Conservation (phyloP, 2,797 vertebrate genomes). For the Somateria mollissima region DNA sequence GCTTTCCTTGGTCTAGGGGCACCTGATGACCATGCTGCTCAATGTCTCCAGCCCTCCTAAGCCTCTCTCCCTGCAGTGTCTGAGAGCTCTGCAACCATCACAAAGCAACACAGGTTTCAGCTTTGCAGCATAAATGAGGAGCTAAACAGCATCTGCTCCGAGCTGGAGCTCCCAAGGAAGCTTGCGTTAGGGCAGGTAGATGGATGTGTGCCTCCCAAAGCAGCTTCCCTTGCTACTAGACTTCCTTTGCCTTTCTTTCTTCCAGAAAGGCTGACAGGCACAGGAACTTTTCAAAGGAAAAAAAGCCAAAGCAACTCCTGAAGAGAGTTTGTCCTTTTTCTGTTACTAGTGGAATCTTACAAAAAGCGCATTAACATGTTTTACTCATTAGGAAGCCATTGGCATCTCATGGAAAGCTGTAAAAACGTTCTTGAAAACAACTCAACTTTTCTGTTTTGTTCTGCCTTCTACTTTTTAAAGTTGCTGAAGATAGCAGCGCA, state of each 20-base stretch:
- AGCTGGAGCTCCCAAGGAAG: not conserved
- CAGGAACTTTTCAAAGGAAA: not conserved
- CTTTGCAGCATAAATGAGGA: not conserved
- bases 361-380: slow-evolving; percentile 30
- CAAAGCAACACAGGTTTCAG: not conserved
- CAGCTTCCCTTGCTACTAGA: not conserved
- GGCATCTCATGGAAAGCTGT: not conserved
- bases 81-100: not conserved
- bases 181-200: not conserved
- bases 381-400: slow-evolving; percentile 42
- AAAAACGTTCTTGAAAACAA: slow-evolving; percentile 12
- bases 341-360: slow-evolving; percentile 19
- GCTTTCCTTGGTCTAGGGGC: not conserved
- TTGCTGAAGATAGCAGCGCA: slow-evolving; percentile 2
- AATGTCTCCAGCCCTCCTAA: not conserved
- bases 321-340: not conserved
- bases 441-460: slow-evolving; percentile 13
- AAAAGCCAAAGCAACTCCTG: not conserved
- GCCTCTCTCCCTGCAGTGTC: not conserved
- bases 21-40: not conserved
- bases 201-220: not conserved
- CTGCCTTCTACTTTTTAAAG: not conserved
- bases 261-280: not conserved
- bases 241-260: not conserved
- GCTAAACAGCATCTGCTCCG: not conserved